These are phyloP conservation scores for Tetramorium parvispinum DNA, from an alignment of 1,140 invertebrate species.

Conservation along the genomic window DNA sequence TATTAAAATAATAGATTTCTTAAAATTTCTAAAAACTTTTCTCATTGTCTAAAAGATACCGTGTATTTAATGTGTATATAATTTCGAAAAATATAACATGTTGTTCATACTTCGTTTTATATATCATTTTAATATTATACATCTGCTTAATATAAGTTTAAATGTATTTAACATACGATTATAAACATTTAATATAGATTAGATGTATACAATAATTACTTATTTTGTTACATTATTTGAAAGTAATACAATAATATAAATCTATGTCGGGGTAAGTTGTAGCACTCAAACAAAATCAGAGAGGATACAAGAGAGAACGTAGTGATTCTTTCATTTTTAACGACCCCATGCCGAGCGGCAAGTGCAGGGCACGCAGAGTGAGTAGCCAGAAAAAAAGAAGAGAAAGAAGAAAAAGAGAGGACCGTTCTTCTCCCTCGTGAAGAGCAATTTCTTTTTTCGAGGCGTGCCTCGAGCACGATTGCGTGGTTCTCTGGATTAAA, in stretches of 20 bases:
- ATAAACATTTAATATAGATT: neutral
- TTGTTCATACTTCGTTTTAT: neutral
- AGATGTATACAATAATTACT: neutral
- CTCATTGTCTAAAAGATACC: neutral
- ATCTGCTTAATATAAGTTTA: neutral
- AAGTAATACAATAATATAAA: slow-evolving; percentile 16
- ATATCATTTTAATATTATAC: neutral
- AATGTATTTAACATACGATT: neutral
- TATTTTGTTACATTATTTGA: neutral
- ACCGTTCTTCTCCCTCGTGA: neutral
- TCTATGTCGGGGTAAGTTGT: neutral
- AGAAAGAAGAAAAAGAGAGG: neutral
- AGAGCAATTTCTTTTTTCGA: slow-evolving; percentile 22
- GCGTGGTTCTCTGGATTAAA: slow-evolving; percentile 31
- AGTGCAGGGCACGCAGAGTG: slow-evolving; percentile 38
- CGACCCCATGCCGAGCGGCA: slow-evolving; percentile 55
- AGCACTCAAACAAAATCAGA: slow-evolving; percentile 41
- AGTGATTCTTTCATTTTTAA: slow-evolving; percentile 57
- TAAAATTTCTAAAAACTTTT: neutral
- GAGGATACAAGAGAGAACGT: slow-evolving; percentile 17
- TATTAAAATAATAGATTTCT: neutral
- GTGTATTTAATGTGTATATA: neutral
- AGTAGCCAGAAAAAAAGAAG: slow-evolving; percentile 19
- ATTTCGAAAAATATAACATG: neutral
- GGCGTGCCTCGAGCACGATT: slow-evolving; percentile 15